These are phyloP conservation scores for Myotis myotis DNA, from an alignment of 2,797 vertebrate species.

Conservation along the genomic window DNA sequence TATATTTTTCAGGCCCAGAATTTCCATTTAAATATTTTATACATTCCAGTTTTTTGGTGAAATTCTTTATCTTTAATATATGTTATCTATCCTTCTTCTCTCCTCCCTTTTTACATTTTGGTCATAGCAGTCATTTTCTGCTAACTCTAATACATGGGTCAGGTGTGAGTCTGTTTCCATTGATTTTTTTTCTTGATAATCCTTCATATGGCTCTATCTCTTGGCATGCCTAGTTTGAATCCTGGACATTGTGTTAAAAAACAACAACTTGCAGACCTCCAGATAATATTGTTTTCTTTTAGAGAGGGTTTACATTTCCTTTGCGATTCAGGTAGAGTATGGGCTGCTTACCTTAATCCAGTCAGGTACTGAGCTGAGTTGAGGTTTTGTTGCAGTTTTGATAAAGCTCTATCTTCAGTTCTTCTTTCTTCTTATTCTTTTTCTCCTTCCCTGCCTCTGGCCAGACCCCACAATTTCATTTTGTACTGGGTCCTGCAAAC, in stretches of 20 bases:
- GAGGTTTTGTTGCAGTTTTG: background rate
- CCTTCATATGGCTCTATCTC: background rate
- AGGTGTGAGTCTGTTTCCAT: background rate
- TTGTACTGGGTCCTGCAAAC: background rate
- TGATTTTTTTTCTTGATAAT: background rate
- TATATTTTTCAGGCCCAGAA: background rate
- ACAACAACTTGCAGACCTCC: background rate
- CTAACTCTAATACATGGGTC: background rate
- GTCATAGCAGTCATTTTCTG: background rate
- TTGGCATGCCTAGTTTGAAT: background rate
- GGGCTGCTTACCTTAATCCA: background rate
- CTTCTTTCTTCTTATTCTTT: background rate
- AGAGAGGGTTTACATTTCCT: background rate
- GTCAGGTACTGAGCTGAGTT: background rate
- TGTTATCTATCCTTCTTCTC: background rate
- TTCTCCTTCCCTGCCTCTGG: background rate
- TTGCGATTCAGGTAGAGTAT: background rate
- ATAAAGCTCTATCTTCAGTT: conserved; percentile 4
- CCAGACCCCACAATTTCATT: background rate
- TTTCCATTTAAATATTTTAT: conserved; percentile 33
- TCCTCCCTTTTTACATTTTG: background rate
- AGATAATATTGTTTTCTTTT: background rate
- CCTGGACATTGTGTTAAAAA: background rate
- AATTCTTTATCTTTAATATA: background rate
- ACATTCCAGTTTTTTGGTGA: conserved; percentile 1